Conservation (phyloP, 2,113 vertebrate genomes). For the Isurus oxyrinchus region DNA sequence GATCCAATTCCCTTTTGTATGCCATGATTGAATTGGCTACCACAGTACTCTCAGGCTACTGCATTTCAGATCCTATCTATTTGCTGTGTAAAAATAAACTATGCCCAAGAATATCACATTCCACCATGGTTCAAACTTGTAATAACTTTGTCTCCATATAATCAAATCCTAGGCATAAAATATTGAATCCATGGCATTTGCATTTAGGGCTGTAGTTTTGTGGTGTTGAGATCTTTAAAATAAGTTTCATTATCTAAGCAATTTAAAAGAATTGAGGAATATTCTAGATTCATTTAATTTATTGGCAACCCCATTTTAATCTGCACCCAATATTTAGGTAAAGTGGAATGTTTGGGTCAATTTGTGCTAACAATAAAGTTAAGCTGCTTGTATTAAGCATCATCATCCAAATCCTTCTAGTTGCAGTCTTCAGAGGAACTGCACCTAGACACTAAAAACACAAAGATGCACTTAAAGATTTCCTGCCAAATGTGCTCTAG, state of each 20-base stretch:
- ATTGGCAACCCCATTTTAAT: neutral
- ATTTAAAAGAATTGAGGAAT: neutral
- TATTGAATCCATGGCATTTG: neutral
- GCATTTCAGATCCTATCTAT: too few relatives aligned
- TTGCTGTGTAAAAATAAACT: too few relatives aligned
- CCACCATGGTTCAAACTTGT: neutral
- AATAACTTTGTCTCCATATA: neutral
- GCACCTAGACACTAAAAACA: neutral
- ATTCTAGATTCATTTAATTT: neutral
- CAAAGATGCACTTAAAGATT: neutral
- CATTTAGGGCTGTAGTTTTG: neutral
- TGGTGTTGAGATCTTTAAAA: neutral
- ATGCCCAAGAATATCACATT: too few relatives aligned
- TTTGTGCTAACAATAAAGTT: neutral
- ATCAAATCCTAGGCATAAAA: neutral
- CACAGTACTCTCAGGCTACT: too few relatives aligned
- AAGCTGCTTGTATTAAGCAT: neutral
- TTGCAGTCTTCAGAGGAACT: neutral
- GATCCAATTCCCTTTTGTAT: too few relatives aligned
- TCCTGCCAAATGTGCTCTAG: neutral
- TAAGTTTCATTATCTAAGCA: neutral
- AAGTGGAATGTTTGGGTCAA: neutral
- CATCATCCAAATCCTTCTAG: neutral
- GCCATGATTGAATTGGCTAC: too few relatives aligned
- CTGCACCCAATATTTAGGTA: neutral